These are phyloP conservation scores for Phymorhynchus buccinoides DNA, from an alignment of 1,140 invertebrate genomes.

Conservation along the genomic window DNA sequence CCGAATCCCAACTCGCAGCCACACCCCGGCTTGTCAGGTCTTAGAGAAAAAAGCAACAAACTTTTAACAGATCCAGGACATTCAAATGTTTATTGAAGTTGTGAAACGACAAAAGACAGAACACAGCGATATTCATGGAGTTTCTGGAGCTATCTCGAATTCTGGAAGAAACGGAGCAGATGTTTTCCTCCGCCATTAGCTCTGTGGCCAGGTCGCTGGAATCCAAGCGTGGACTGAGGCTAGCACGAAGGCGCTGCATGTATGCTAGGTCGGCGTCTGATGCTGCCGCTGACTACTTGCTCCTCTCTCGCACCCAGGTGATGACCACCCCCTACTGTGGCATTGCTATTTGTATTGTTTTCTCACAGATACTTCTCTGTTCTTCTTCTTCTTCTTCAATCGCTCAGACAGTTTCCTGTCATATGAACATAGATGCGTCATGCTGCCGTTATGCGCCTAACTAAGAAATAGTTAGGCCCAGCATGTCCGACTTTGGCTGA, in stretches of 20 bases:
- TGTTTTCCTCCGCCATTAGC: background rate
- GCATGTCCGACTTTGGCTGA: too few relatives aligned
- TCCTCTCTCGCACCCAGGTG: background rate
- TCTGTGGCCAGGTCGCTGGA: background rate
- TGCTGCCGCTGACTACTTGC: slow-evolving; percentile 8
- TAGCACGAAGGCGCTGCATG: background rate
- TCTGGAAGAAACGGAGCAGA: slow-evolving; percentile 22
- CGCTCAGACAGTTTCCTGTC: too few relatives aligned
- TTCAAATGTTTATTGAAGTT: background rate
- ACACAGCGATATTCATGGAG: background rate
- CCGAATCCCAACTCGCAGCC: too few relatives aligned
- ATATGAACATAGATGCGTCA: too few relatives aligned
- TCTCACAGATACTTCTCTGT: too few relatives aligned
- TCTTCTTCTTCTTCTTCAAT: too few relatives aligned
- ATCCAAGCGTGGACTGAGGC: background rate
- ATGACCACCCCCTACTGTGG: background rate
- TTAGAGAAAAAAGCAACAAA: too few relatives aligned
- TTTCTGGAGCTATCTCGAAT: slow-evolving; percentile 7
- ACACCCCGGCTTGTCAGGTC: too few relatives aligned
- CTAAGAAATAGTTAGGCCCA: too few relatives aligned
- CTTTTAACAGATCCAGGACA: too few relatives aligned
- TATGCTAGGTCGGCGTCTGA: background rate
- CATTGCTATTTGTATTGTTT: too few relatives aligned
- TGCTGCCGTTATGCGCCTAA: too few relatives aligned
- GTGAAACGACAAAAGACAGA: background rate